Evolutionary conservation across 1,140 invertebrate genomes (phyloP), one percentile per base, ranked within the genome.

Genomic region (Ostrea denselamellosa): DNA sequence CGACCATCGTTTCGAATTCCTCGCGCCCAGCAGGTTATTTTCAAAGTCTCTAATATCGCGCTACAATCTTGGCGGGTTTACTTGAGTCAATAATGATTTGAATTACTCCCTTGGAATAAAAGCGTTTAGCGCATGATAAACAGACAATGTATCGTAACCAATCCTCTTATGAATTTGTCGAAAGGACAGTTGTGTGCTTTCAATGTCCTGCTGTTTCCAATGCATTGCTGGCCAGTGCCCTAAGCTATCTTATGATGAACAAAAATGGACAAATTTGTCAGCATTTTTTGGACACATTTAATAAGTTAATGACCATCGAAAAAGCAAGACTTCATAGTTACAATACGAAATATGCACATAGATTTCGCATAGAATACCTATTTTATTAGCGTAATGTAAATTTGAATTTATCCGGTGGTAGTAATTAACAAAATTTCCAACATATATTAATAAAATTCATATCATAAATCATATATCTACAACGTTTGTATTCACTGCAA

Each of bases 81-180:
- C 68, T 77, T 77, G 68, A 77, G 68, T 77, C 68, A 34, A 7
- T 77, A 77, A 77, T 77, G 68, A 77, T 77, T 77, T 28, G 68
- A 77, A 77, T 77, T 77, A 77, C 28, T 77, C 28, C 68, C 68
- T 77, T 77, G 68, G 68, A 77, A 77, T 77, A 77, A 77, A 77
- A 77, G 68, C 68, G 28, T 77, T 77, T 77, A 77, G 68, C 68
- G 68, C 68, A 34, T 77, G 68, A 77, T 77, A 77, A 77, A 77
- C 68, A 77, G 68, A 77, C 68, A 77, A 77, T 44, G 68, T 25
- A 77, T 34, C 68, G 68, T 77, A 77, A 77, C 68, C 68, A 77
- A 77, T 77, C 68, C 68, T 34, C 68, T 77, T 77, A 77, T 77
- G 25, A 77, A 77, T 77, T 77, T 77, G 68, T 77, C 68, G 25